Percentiles rank a stretch among this genome's conserved stretches.
Evolutionary conservation across 2,888 invertebrate genomes (phyloP).

Genomic region (Doris montereyensis): DNA sequence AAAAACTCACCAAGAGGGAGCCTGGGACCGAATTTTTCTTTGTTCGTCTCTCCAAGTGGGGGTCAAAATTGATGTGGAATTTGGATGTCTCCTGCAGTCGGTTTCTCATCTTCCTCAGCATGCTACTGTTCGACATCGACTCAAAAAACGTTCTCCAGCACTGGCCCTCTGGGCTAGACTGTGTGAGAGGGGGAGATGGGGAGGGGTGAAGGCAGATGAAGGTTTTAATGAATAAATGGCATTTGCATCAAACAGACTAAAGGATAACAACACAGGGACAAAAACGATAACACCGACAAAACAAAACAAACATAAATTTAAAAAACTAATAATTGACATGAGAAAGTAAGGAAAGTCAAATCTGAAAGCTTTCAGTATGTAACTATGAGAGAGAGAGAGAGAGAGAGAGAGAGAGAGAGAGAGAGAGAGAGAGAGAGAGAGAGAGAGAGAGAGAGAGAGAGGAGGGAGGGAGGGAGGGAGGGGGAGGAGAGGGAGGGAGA

Average conservation of each 20-base stretch:
- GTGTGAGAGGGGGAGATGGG: not conserved
- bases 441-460: not conserved
- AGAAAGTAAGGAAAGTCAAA: no score
- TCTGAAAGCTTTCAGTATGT: no score
- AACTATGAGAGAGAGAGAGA: no score
- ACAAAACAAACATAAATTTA: no score
- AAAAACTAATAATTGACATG: no score
- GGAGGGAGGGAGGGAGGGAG: not conserved
- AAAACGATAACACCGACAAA: no score
- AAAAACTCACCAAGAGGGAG: no score
- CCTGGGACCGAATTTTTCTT: no score
- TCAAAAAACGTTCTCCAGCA: slow-evolving; percentile 85
- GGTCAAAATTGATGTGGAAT: slow-evolving; percentile 45
- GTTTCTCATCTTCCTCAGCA: slow-evolving; percentile 81
- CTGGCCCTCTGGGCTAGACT: slow-evolving; percentile 78
- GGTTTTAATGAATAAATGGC: no score
- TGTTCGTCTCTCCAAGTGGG: slow-evolving; percentile 33
- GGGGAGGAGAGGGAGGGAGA: not conserved
- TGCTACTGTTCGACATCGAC: slow-evolving; percentile 79
- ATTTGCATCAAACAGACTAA: no score
- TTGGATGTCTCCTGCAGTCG: slow-evolving; percentile 78
- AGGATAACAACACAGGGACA: no score
- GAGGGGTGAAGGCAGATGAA: not conserved
- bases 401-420: not conserved
- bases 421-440: not conserved